Percentiles rank a stretch among this genome's conserved stretches.
phyloP scores from a whole-genome alignment of 1,140 invertebrate species.

The Coboldia fuscipes region DNA sequence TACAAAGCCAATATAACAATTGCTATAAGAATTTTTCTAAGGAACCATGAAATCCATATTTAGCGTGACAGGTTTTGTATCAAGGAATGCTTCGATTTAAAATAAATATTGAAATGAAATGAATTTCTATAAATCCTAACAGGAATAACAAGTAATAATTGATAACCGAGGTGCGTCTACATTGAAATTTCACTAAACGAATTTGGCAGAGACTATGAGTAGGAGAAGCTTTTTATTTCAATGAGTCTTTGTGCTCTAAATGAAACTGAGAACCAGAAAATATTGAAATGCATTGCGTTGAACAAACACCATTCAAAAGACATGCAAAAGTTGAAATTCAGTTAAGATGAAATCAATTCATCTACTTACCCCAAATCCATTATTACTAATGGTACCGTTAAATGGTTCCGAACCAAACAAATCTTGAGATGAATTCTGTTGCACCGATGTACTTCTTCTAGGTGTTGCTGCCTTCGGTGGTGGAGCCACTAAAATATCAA shows the following conservation, averaged over 20 bases:
- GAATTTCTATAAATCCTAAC: too few species aligned
- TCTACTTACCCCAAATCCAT: not conserved
- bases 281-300: not conserved
- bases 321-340: not conserved
- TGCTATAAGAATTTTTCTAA: too few species aligned
- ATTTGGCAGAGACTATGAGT: too few species aligned
- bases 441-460: constrained; percentile 20
- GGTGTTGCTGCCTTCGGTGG: constrained; percentile 43
- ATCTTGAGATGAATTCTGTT: constrained; percentile 31
- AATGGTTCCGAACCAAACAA: constrained; percentile 46
- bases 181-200: too few species aligned
- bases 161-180: too few species aligned
- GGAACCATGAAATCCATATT: too few species aligned
- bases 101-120: too few species aligned
- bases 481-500: constrained; percentile 45
- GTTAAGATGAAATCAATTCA: not conserved
- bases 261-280: not conserved
- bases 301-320: not conserved
- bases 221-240: not conserved
- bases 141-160: too few species aligned
- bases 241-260: not conserved
- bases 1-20: too few species aligned
- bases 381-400: constrained; percentile 18
- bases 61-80: too few species aligned
- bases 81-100: too few species aligned